Conservation (phyloP, 2,797 vertebrate species). For the Triplophysa bombifrons region DNA sequence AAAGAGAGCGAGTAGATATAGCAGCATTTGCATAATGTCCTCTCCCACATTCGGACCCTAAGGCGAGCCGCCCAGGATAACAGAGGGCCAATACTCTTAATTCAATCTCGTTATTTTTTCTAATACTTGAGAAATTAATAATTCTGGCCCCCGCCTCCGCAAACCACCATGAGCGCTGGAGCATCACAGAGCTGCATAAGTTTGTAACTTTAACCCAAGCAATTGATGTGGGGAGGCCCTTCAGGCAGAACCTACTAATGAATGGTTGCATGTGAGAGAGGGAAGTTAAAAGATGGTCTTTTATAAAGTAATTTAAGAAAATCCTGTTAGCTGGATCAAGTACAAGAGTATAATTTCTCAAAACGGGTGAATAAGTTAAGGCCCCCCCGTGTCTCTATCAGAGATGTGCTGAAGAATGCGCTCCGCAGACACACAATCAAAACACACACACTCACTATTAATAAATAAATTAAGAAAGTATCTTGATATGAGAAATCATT, state of each 20-base stretch:
- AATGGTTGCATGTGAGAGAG: slow-evolving; percentile 99
- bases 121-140: slow-evolving; percentile 99
- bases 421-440: slow-evolving; percentile 25
- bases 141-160: slow-evolving; percentile 88
- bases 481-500: slow-evolving; percentile 78
- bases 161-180: slow-evolving; percentile 95
- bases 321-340: slow-evolving; percentile 99
- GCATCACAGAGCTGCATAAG: slow-evolving; percentile 95
- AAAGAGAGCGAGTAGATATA: slow-evolving; percentile 77
- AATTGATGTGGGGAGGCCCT: slow-evolving; percentile 95
- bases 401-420: slow-evolving; percentile 48
- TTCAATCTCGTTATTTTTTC: slow-evolving; percentile 99
- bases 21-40: slow-evolving; percentile 99
- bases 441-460: slow-evolving; percentile 42
- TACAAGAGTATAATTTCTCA: slow-evolving; percentile 99
- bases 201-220: slow-evolving; percentile 99
- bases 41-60: slow-evolving; percentile 94
- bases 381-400: slow-evolving; percentile 65
- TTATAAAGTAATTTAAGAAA: slow-evolving; percentile 99
- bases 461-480: slow-evolving; percentile 77
- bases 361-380: slow-evolving; percentile 77
- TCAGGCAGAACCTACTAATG: slow-evolving; percentile 99
- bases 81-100: slow-evolving; percentile 99
- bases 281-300: slow-evolving; percentile 99
- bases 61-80: slow-evolving; percentile 97